Conservation (phyloP, 2,113 vertebrate genomes). For the Phyllostomus discolor region DNA sequence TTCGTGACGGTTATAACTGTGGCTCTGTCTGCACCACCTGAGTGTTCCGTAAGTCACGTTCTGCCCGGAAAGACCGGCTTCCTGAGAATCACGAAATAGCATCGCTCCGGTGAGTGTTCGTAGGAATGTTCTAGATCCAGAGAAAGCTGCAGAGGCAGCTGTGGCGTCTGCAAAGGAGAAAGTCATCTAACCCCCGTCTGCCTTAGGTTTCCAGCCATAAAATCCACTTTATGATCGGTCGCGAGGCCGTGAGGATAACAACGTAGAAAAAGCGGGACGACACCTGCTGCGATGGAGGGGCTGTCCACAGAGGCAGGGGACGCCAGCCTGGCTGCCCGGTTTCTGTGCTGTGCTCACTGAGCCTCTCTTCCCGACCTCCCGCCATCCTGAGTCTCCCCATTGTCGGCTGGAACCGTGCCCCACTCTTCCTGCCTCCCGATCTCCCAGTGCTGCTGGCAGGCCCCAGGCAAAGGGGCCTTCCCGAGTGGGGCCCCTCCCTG, state of each 20-base stretch:
- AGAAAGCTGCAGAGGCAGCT: background rate
- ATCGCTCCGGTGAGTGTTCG: background rate
- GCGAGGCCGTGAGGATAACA: rapidly evolving
- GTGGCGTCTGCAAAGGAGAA: background rate
- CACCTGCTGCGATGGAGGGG: rapidly evolving
- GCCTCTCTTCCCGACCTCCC: background rate
- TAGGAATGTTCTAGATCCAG: background rate
- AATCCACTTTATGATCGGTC: background rate
- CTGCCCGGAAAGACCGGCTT: background rate
- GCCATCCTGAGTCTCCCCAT: background rate
- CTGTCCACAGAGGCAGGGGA: too few species aligned
- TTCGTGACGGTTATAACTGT: background rate
- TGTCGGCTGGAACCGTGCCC: background rate
- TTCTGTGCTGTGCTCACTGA: rapidly evolving
- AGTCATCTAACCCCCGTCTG: background rate
- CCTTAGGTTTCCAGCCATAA: background rate
- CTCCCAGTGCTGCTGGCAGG: background rate
- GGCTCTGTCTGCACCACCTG: rapidly evolving
- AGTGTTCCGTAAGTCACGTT: background rate
- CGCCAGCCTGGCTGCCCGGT: background rate
- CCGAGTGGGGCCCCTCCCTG: background rate
- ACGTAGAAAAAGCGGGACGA: background rate
- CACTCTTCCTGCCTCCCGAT: background rate
- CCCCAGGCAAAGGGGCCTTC: background rate
- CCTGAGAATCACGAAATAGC: background rate